phyloP scores from a whole-genome alignment of 2,113 vertebrate genomes.

The Mormyrus iriodes region DNA sequence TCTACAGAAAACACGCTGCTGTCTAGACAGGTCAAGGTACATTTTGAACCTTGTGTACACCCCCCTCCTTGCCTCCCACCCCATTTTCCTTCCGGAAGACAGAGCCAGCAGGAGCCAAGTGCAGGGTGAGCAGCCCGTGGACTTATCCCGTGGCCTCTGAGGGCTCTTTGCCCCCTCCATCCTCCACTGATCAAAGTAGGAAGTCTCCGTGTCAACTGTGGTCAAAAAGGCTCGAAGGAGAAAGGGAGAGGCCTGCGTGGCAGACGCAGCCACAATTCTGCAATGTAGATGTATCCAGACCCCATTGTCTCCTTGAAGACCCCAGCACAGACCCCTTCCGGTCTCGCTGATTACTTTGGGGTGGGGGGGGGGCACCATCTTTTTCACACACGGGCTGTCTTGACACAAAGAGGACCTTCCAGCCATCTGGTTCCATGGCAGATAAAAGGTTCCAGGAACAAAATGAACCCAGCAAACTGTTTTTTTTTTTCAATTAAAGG shows the following conservation, averaged over 20 bases:
- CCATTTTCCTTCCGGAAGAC: slow-evolving; percentile 69
- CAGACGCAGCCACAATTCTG: slow-evolving; percentile 74
- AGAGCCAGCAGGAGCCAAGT: slow-evolving; percentile 84
- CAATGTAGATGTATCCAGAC: slow-evolving; percentile 65
- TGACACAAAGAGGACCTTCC: slow-evolving; percentile 53
- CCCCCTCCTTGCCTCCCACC: not conserved
- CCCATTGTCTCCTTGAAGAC: slow-evolving; percentile 83
- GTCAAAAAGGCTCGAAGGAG: slow-evolving; percentile 61
- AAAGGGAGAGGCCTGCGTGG: slow-evolving; percentile 60
- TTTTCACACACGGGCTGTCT: slow-evolving; percentile 32
- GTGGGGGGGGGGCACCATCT: slow-evolving; percentile 47
- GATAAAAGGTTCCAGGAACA: slow-evolving; percentile 70
- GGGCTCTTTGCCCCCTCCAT: slow-evolving; percentile 60
- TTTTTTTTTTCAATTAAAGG: slow-evolving; percentile 33
- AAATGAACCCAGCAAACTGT: slow-evolving; percentile 56
- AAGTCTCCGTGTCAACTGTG: slow-evolving; percentile 84
- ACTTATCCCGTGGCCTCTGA: slow-evolving; percentile 61
- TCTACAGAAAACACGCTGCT: slow-evolving; percentile 52
- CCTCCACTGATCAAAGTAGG: slow-evolving; percentile 91
- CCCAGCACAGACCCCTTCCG: slow-evolving; percentile 73
- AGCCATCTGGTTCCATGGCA: slow-evolving; percentile 80
- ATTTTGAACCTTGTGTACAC: slow-evolving; percentile 53
- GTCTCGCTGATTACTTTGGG: slow-evolving; percentile 71
- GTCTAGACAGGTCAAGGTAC: slow-evolving; percentile 95
- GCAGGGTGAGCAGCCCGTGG: slow-evolving; percentile 72